Evolutionary conservation across 2,113 vertebrate genomes (phyloP), one percentile per base, ranked within the genome.

Genomic region (Hippocampus zosterae): DNA sequence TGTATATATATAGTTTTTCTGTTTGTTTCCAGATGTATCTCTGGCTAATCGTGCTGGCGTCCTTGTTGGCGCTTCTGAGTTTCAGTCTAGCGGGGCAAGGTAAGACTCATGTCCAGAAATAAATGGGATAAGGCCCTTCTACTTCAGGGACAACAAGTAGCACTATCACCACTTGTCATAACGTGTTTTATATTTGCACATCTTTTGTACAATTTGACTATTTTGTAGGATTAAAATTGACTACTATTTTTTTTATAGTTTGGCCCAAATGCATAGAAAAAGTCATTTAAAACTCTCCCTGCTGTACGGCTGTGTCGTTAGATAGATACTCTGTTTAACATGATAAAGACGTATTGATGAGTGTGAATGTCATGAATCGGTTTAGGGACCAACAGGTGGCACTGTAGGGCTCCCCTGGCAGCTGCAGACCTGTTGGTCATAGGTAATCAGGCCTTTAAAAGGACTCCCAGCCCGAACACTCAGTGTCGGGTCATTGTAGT

Each of bases 21-120:
- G n/a, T n/a, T 53, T 48, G 10, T 69, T 59, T 46, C 67, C 89
- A 99, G 97, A 94, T 91, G 94, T 91, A 91, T 75, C 79, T 91
- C 46, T 90, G 81, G 56, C 78, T 91, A 67, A 66, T 94, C 75
- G 74, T 92, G 0, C 88, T 93, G 80, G 78, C 88, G 65, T 82
- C 86, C 0, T 0, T 96, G 69, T 80, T 93, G 8, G 88, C 80
- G 40, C 84, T 88, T 77, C 90, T 95, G 41, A 78, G 84, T 52
- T 77, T 57, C 79, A 91, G 88, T 73, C 79, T 82, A 80, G 93
- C 93, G 46, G 96, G 97, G 77, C 90, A 93, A 92, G 95, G 96
- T 96, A 91, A 91, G 81, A 79, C 21, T 23, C 10, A 48, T 21
- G 46, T 1, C 6, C 6, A 29, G 42, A 44, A 44, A 44, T 44